Evolutionary conservation across 2,888 invertebrate genomes (phyloP), one percentile per base, ranked within the genome.

Genomic region (Exephanes ischioxanthus): DNA sequence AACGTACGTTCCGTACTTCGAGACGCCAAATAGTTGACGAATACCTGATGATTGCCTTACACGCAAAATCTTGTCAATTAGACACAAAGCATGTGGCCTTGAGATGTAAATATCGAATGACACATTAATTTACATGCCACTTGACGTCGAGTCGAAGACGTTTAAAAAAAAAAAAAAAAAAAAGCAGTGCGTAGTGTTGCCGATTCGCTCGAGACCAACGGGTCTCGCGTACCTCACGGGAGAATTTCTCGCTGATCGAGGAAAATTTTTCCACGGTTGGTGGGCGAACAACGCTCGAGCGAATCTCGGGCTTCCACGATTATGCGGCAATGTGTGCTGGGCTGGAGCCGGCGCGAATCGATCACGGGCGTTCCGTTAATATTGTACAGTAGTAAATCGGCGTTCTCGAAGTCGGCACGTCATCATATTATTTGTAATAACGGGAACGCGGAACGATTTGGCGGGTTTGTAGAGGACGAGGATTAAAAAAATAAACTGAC

Each of bases 41-140:
- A 77, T 77, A 77, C 71, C 72, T 63, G 82, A 77, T 73, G 83
- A 85, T 83, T 83, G 83, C 83, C 83, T 85, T 85, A 80, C 55
- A 73, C 80, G 83, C 76, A 68, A 83, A 63, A 83, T 86, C 77
- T 87, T 83, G 87, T 87, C 87, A 87, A 86, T 87, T 86, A 86
- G 78, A 72, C 80, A 80, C 73, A 83, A 84, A 86, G 82, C 73
- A 83, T 68, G 80, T 68, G 82, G 76, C 80, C 84, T 30, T 84
- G 71, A 77, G 79, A 71, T 84, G 80, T 84, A 87, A 84, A 86
- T 86, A 82, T 75, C 71, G 53, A 58, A 16, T 63, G 61, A 55
- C 48, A 58, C 63, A 78, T 58, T 63, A 66, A 73, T 72, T 84
- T 45, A 48, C 73, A 78, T 53, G 78, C 61, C 81, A 68, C 71